These are phyloP conservation scores for Xyrauchen texanus DNA, from an alignment of 2,113 vertebrate species.

Conservation along the genomic window DNA sequence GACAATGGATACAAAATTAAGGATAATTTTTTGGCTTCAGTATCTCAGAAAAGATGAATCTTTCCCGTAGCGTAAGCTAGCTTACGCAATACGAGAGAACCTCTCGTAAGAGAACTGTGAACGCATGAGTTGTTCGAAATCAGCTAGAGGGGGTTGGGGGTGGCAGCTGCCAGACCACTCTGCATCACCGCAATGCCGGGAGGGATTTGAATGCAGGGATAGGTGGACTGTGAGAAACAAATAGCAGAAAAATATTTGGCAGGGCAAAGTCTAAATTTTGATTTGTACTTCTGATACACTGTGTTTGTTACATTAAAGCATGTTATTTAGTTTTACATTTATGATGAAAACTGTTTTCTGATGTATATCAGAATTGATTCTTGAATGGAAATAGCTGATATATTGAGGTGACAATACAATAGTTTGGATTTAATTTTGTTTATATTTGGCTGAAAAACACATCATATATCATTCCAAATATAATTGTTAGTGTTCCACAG, in stretches of 20 bases:
- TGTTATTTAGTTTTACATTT: neutral
- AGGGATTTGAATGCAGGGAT: conserved; percentile 5
- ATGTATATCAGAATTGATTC: neutral
- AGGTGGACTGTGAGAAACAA: conserved; percentile 26
- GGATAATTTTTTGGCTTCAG: no score
- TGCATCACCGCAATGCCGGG: conserved; percentile 18
- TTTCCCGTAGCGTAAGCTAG: no score
- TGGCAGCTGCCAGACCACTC: conserved; percentile 52
- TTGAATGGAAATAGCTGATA: conserved; percentile 14
- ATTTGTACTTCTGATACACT: conserved; percentile 2
- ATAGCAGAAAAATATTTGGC: conserved; percentile 3
- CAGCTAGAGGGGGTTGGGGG: conserved; percentile 26
- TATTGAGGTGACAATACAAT: no score
- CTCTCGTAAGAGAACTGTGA: no score
- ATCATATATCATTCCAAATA: no score
- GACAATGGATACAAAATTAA: no score
- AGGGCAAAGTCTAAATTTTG: neutral
- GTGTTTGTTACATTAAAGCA: neutral
- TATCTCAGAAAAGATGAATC: no score
- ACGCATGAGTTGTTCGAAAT: conserved; percentile 50
- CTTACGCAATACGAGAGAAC: no score
- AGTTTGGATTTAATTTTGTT: no score
- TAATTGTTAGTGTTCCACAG: no score
- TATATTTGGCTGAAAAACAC: no score
- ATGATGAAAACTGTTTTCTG: neutral